These are phyloP conservation scores for Triplophysa tibetana DNA, from an alignment of 2,113 vertebrate species.

Conservation along the genomic window DNA sequence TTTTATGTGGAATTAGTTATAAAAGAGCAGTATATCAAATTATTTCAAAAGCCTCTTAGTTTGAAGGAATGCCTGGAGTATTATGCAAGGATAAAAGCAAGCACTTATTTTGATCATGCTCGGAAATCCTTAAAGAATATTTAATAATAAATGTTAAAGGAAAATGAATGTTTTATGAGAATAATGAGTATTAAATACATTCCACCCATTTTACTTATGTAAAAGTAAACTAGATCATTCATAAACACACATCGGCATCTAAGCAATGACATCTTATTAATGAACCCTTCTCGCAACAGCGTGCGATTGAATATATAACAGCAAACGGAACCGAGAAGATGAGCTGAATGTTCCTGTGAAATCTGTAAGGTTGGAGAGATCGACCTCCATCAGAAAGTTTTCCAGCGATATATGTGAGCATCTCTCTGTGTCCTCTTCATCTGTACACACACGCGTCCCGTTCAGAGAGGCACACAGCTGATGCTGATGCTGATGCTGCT, in stretches of 20 bases:
- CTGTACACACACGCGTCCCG: neutral
- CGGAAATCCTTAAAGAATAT: too few relatives aligned
- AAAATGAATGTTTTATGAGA: too few relatives aligned
- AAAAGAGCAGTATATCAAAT: too few relatives aligned
- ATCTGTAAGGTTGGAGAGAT: neutral
- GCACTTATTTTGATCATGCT: too few relatives aligned
- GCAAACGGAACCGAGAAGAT: neutral
- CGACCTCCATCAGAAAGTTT: constrained; percentile 14
- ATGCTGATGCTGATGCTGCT: neutral
- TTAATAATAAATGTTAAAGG: too few relatives aligned
- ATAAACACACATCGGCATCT: neutral
- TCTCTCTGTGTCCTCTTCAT: neutral
- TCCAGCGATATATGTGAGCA: neutral
- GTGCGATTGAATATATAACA: too few relatives aligned
- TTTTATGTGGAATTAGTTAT: too few relatives aligned
- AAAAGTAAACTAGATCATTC: neutral
- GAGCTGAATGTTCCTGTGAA: neutral
- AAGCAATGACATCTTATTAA: neutral
- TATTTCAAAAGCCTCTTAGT: too few relatives aligned
- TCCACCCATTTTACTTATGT: too few relatives aligned
- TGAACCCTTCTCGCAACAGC: neutral
- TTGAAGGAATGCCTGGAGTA: too few relatives aligned
- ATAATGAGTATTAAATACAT: too few relatives aligned
- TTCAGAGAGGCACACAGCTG: neutral
- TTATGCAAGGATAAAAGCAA: too few relatives aligned